Evolutionary conservation across 2,797 vertebrate genomes (phyloP).

Genomic region (Anguilla anguilla): DNA sequence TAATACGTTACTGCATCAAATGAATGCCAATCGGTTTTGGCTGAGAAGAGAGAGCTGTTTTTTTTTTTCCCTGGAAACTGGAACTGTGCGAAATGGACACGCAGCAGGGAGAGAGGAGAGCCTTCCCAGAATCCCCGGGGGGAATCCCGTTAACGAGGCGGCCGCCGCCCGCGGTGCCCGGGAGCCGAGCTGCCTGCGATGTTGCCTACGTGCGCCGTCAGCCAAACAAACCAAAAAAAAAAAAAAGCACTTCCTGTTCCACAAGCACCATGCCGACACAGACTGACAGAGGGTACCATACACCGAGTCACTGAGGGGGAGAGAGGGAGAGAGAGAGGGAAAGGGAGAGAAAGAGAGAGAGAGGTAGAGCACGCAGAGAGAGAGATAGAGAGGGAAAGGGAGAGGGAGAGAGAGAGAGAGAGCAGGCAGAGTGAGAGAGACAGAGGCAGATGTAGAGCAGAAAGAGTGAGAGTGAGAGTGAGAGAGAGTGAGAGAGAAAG

Average conservation of each 20-base stretch:
- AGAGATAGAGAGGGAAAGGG: conserved; percentile 82
- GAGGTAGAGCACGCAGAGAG: neutral
- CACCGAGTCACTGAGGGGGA: conserved; percentile 98
- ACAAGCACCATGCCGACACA: conserved; percentile 99
- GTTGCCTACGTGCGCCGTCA: conserved; percentile 95
- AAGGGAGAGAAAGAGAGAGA: conserved; percentile 64
- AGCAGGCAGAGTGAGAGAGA: conserved; percentile 81
- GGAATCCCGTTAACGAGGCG: conserved; percentile 47
- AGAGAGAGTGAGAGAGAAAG: conserved; percentile 66
- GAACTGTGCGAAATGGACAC: neutral
- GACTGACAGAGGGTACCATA: conserved; percentile 98
- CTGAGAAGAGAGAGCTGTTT: neutral
- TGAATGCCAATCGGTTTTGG: neutral
- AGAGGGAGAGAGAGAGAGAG: conserved; percentile 70
- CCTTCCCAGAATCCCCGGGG: neutral
- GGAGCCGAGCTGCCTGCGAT: conserved; percentile 87
- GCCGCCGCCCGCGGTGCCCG: conserved; percentile 65
- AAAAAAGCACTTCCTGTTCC: conserved; percentile 94
- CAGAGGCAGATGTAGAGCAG: conserved; percentile 69
- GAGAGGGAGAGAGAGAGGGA: conserved; percentile 88
- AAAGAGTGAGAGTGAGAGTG: conserved; percentile 89
- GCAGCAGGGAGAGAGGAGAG: neutral
- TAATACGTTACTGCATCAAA: neutral
- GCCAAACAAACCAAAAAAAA: conserved; percentile 43
- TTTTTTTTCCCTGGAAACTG: neutral